phyloP scores from a whole-genome alignment of 1,140 invertebrate genomes.

The Ostrea denselamellosa region DNA sequence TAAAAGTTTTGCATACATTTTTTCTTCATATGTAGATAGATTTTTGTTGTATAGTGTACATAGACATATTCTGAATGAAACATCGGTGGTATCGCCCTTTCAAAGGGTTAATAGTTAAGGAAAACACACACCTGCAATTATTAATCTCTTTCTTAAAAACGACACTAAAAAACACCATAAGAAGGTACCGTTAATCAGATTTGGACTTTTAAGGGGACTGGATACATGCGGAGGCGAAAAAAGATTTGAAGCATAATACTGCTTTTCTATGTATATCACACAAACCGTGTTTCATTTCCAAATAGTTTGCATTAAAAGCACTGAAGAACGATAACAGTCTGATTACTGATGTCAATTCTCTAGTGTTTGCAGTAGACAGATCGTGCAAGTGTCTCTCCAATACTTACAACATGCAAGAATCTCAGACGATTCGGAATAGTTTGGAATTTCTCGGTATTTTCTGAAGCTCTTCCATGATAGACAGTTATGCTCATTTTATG shows the following conservation, averaged over 20 bases:
- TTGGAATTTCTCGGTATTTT: conserved; percentile 32
- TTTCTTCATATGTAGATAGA: no score
- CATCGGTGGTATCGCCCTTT: no score
- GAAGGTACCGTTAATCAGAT: neutral
- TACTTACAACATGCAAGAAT: conserved; percentile 5
- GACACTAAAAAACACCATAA: no score
- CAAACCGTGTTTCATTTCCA: neutral
- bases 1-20: no score
- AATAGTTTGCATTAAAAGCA: neutral
- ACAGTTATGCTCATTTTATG: conserved; percentile 33
- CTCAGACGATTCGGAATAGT: neutral
- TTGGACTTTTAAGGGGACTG: neutral
- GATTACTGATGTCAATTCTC: neutral
- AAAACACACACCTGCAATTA: no score
- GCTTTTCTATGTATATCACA: neutral
- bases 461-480: conserved; percentile 18
- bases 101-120: no score
- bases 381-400: neutral
- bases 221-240: neutral
- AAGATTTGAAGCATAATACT: neutral
- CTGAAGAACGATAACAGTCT: conserved; percentile 2
- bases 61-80: no score
- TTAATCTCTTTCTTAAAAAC: no score
- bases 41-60: no score
- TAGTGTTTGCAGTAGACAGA: neutral